Conservation (phyloP, 2,113 vertebrate species). For the Pachyramphus minor region DNA sequence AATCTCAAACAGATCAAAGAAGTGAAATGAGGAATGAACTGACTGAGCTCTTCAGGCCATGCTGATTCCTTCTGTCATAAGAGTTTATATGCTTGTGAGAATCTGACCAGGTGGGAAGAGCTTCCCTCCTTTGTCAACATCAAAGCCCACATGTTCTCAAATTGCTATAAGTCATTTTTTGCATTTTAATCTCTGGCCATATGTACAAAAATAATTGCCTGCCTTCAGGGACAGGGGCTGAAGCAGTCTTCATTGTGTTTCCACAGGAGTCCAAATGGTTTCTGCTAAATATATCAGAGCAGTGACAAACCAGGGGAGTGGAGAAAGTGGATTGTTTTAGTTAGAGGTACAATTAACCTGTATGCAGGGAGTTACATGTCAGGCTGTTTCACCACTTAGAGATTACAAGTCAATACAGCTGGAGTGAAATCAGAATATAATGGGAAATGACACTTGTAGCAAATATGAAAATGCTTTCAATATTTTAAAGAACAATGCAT, state of each 20-base stretch:
- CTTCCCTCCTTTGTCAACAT: slow-evolving; percentile 56
- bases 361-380: neutral
- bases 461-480: neutral
- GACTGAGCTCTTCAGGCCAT: slow-evolving; percentile 49
- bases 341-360: neutral
- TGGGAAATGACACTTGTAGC: neutral
- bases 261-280: neutral
- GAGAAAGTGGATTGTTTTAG: neutral
- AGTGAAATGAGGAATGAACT: slow-evolving; percentile 19
- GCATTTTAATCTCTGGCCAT: slow-evolving; percentile 51
- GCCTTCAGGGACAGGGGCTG: slow-evolving; percentile 45
- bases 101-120: slow-evolving; percentile 35
- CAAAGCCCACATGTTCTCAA: slow-evolving; percentile 65
- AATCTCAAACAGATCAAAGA: slow-evolving; percentile 69
- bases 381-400: neutral
- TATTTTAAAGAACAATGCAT: neutral
- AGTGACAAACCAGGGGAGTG: neutral
- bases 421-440: neutral
- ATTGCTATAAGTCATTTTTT: slow-evolving; percentile 44
- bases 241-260: slow-evolving; percentile 4
- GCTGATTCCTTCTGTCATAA: slow-evolving; percentile 60
- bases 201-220: slow-evolving; percentile 50
- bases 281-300: neutral
- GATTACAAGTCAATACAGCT: neutral
- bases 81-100: slow-evolving; percentile 44